phyloP scores from a whole-genome alignment of 2,113 vertebrate species.

The Rana temporaria region DNA sequence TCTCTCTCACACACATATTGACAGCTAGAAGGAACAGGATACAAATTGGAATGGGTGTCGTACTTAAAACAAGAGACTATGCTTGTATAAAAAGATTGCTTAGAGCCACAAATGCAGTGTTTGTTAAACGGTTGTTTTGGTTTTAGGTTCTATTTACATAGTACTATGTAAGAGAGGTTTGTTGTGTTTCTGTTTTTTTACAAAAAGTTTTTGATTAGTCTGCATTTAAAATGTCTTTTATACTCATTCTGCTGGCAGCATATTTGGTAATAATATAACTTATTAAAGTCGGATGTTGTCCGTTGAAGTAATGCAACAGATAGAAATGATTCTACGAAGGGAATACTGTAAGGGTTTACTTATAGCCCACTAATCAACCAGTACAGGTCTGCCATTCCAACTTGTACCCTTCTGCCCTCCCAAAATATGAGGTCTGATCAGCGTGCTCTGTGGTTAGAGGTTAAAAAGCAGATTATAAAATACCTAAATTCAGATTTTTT shows the following conservation, averaged over 20 bases:
- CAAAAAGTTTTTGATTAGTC: slow-evolving; percentile 27
- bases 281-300: slow-evolving; percentile 22
- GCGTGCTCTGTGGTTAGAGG: slow-evolving; percentile 90
- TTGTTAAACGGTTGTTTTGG: slow-evolving; percentile 67
- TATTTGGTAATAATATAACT: slow-evolving; percentile 38
- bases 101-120: slow-evolving; percentile 67
- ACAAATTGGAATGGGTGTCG: slow-evolving; percentile 82
- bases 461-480: slow-evolving; percentile 93
- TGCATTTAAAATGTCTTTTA: slow-evolving; percentile 39
- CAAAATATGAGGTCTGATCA: slow-evolving; percentile 89
- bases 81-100: slow-evolving; percentile 69
- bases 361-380: slow-evolving; percentile 63
- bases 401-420: slow-evolving; percentile 84
- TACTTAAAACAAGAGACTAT: slow-evolving; percentile 76
- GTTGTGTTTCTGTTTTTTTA: slow-evolving; percentile 28
- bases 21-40: slow-evolving; percentile 78
- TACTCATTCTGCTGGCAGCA: slow-evolving; percentile 44
- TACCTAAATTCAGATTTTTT: slow-evolving; percentile 88
- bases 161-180: slow-evolving; percentile 48
- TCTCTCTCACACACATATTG: slow-evolving; percentile 84
- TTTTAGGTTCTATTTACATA: slow-evolving; percentile 64
- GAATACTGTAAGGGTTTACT: slow-evolving; percentile 33
- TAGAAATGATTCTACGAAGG: neutral
- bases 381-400: slow-evolving; percentile 78
- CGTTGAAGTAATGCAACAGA: slow-evolving; percentile 26